Conservation (phyloP, 1,140 invertebrate genomes). For the Cyrtorhinus lividipennis region DNA sequence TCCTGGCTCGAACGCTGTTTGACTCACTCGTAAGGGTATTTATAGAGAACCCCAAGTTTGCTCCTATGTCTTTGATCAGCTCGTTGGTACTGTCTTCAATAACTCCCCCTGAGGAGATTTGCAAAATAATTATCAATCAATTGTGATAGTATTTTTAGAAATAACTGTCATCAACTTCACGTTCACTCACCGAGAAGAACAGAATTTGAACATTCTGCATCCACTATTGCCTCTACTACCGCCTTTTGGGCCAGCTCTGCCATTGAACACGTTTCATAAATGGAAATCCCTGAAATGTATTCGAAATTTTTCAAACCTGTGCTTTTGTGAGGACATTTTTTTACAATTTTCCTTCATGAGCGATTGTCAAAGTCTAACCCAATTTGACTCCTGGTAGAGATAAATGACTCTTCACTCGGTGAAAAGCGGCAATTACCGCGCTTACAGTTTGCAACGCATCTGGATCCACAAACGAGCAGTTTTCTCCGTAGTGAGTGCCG, state of each 20-base stretch:
- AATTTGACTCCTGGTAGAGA: slow-evolving; percentile 31
- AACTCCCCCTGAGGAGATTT: background rate
- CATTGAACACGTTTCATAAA: slow-evolving; percentile 25
- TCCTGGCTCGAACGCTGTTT: background rate
- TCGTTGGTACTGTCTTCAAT: background rate
- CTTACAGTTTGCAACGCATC: slow-evolving; percentile 31
- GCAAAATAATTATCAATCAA: background rate
- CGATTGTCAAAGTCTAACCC: slow-evolving; percentile 26
- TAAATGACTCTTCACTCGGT: slow-evolving; percentile 31
- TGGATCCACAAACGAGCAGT: slow-evolving; percentile 31
- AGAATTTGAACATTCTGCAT: slow-evolving; percentile 21
- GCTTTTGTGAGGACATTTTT: background rate
- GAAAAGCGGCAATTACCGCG: slow-evolving; percentile 30
- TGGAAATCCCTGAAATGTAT: background rate
- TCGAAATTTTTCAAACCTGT: background rate
- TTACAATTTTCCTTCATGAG: no score
- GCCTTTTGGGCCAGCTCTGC: slow-evolving; percentile 22
- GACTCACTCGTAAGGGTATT: background rate
- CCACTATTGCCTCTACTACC: slow-evolving; percentile 22
- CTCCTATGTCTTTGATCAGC: background rate
- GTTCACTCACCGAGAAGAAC: slow-evolving; percentile 19
- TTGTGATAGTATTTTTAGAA: background rate
- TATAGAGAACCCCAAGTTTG: background rate
- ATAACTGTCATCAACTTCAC: no score
- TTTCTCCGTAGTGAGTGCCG: slow-evolving; percentile 31